Evolutionary conservation across 1,140 invertebrate genomes (phyloP).

Genomic region (Drosophila ambigua): DNA sequence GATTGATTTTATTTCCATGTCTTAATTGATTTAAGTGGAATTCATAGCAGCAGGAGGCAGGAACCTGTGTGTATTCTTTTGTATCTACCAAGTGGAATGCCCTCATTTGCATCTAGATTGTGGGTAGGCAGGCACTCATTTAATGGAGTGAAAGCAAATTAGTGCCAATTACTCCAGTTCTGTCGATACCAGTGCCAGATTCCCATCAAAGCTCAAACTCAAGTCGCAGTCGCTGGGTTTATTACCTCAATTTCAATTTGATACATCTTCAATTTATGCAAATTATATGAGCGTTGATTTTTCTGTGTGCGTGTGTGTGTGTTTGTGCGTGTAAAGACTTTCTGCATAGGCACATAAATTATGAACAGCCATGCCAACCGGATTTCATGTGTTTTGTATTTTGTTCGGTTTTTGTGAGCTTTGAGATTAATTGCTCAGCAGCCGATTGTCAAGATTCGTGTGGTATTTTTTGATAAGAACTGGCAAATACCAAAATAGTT

Average conservation of each 20-base stretch:
- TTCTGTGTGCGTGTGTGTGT: conserved; percentile 32
- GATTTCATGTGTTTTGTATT: conserved; percentile 47
- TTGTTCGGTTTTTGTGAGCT: conserved; percentile 27
- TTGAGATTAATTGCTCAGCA: conserved; percentile 70
- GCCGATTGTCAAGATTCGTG: conserved; percentile 54
- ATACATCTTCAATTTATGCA: conserved; percentile 74
- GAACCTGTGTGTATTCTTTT: conserved; percentile 19
- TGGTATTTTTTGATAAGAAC: conserved; percentile 60
- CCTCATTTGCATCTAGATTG: conserved; percentile 70
- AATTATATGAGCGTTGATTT: conserved; percentile 64
- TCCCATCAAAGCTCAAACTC: conserved; percentile 24
- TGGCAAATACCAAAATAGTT: conserved; percentile 35
- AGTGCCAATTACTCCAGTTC: conserved; percentile 49
- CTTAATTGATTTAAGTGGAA: conserved; percentile 63
- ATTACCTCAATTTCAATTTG: conserved; percentile 49
- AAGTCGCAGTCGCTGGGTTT: conserved; percentile 23
- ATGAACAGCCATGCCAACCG: conserved; percentile 52
- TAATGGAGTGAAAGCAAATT: conserved; percentile 58
- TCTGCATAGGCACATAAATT: conserved; percentile 67
- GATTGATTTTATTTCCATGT: conserved; percentile 60
- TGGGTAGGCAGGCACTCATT: conserved; percentile 23
- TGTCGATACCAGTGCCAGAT: conserved; percentile 17
- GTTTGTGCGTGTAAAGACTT: conserved; percentile 23
- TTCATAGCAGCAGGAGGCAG: neutral
- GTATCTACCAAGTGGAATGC: conserved; percentile 44